Evolutionary conservation across 2,888 invertebrate genomes (phyloP).

Genomic region (Torymus texanus): DNA sequence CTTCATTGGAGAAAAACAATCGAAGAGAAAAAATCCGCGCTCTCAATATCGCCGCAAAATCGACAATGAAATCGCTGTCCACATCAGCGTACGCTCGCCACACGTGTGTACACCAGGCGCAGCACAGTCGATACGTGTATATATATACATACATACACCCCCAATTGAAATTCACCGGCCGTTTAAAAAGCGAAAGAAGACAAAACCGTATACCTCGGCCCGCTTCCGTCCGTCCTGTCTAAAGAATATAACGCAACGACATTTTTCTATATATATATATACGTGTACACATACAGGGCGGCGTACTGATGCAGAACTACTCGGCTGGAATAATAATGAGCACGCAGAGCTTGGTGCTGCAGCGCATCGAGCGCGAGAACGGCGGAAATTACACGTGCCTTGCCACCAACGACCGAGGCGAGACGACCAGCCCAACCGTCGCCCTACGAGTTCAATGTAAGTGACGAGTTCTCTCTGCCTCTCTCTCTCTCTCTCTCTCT

Average conservation of each 20-base stretch:
- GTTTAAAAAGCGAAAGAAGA: neutral
- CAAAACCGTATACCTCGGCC: no score
- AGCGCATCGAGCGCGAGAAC: constrained; percentile 87
- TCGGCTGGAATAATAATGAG: constrained; percentile 91
- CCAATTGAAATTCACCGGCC: constrained; percentile 15
- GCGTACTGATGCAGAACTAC: constrained; percentile 86
- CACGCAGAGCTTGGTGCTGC: constrained; percentile 90
- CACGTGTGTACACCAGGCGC: no score
- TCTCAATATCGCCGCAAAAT: no score
- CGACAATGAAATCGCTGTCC: no score
- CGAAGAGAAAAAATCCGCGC: no score
- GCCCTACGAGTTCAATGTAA: constrained; percentile 89
- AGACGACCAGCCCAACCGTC: constrained; percentile 86
- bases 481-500: neutral
- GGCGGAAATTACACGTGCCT: constrained; percentile 90
- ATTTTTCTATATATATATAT: neutral
- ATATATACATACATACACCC: neutral
- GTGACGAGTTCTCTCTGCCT: no score
- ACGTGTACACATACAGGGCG: constrained; percentile 78
- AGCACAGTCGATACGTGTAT: no score
- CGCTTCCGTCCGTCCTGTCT: no score
- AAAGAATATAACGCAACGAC: no score
- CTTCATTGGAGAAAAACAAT: no score
- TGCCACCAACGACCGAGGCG: constrained; percentile 88
- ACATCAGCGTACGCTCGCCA: no score